Evolutionary conservation across 2,797 vertebrate genomes (phyloP).

Genomic region (Poecilia wingei): DNA sequence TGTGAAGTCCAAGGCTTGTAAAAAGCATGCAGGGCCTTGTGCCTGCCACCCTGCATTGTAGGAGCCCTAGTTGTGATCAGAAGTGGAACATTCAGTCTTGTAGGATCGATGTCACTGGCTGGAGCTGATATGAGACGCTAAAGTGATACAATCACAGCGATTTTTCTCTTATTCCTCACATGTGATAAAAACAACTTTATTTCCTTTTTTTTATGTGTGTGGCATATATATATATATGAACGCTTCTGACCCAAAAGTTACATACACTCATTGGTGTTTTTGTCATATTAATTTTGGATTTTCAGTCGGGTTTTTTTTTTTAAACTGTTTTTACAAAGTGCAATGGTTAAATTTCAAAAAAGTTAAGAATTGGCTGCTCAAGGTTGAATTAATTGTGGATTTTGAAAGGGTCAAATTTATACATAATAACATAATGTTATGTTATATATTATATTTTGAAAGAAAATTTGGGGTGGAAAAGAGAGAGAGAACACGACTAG

Average conservation of each 20-base stretch:
- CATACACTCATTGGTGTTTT: neutral
- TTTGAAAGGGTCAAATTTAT: neutral
- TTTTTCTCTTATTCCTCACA: slow-evolving; percentile 16
- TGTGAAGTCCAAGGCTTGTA: slow-evolving; percentile 54
- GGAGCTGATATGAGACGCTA: slow-evolving; percentile 51
- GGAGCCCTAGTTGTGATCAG: slow-evolving; percentile 65
- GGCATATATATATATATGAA: neutral
- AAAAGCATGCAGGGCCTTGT: slow-evolving; percentile 67
- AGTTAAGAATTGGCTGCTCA: neutral
- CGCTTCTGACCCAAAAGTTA: neutral
- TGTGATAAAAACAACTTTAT: slow-evolving; percentile 39
- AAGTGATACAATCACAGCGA: slow-evolving; percentile 59
- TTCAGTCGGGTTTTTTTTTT: neutral
- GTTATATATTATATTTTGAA: too few relatives aligned
- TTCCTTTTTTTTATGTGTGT: neutral
- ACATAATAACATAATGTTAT: neutral
- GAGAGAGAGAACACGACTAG: too few relatives aligned
- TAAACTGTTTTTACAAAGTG: neutral
- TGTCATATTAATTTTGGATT: neutral
- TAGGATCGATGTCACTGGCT: slow-evolving; percentile 51
- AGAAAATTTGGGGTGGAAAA: too few relatives aligned
- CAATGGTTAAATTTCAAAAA: neutral
- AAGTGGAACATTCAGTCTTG: slow-evolving; percentile 59
- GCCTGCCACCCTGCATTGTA: slow-evolving; percentile 61
- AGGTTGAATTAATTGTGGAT: neutral